Conservation (phyloP, 2,113 vertebrate species). For the Ageneiosus marmoratus region DNA sequence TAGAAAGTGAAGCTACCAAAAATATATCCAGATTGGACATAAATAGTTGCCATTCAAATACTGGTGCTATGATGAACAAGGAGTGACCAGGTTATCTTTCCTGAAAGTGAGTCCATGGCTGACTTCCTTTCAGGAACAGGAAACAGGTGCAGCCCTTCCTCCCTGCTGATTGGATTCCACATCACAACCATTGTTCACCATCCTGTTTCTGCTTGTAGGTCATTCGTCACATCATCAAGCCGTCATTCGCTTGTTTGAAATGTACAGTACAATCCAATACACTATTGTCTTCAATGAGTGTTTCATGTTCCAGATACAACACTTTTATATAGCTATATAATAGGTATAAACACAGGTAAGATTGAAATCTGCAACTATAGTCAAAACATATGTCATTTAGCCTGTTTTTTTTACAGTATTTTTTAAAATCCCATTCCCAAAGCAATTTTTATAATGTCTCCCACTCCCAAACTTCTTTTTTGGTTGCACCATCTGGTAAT, state of each 20-base stretch:
- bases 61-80: background rate
- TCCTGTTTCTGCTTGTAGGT: slow-evolving; percentile 42
- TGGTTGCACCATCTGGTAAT: background rate
- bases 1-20: slow-evolving; percentile 4
- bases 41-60: slow-evolving; percentile 9
- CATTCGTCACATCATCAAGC: background rate
- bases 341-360: background rate
- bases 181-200: slow-evolving; percentile 49
- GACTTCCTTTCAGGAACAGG: slow-evolving; percentile 63
- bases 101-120: background rate
- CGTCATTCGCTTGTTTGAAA: background rate
- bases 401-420: background rate
- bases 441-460: background rate
- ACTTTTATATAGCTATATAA: background rate
- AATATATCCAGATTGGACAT: background rate
- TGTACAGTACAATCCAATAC: background rate
- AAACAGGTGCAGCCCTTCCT: slow-evolving; percentile 59
- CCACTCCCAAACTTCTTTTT: background rate
- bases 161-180: slow-evolving; percentile 54
- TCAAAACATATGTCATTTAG: background rate
- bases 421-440: background rate
- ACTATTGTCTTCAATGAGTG: background rate
- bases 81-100: background rate
- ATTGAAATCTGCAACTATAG: background rate
- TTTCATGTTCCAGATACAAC: background rate